A percentile compares a stretch with the other conserved stretches of the same genome.
phyloP scores from a whole-genome alignment of 2,113 vertebrate genomes.

The Benitochromis conjunctus region DNA sequence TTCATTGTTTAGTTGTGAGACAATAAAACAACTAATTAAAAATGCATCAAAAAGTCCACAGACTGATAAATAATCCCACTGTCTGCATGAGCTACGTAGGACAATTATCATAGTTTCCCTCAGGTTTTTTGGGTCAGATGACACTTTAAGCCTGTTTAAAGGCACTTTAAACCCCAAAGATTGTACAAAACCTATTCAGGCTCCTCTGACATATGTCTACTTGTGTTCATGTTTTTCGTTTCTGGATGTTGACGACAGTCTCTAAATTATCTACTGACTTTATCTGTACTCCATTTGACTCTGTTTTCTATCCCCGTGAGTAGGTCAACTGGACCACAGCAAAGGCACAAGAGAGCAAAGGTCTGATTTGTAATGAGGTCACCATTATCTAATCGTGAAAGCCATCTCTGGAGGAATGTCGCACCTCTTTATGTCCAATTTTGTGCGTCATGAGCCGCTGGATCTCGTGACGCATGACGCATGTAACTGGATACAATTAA shows the following conservation, averaged over 20 bases:
- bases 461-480: neutral
- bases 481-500: neutral
- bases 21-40: neutral
- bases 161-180: neutral
- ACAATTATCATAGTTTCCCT: neutral
- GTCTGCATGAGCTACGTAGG: neutral
- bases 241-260: neutral
- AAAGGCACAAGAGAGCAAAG: neutral
- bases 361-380: neutral
- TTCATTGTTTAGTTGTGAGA: neutral
- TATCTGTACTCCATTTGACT: neutral
- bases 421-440: neutral
- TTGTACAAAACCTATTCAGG: neutral
- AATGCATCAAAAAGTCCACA: neutral
- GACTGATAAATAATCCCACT: neutral
- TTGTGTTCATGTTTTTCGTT: neutral
- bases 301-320: neutral
- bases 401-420: slow-evolving; percentile 9
- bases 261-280: neutral
- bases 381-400: slow-evolving; percentile 20
- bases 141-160: neutral
- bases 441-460: neutral
- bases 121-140: neutral
- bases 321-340: neutral
- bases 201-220: neutral